A percentile compares a stretch with the other conserved stretches of the same genome.
phyloP scores from a whole-genome alignment of 2,888 invertebrate genomes.

The Isoperla grammatica region DNA sequence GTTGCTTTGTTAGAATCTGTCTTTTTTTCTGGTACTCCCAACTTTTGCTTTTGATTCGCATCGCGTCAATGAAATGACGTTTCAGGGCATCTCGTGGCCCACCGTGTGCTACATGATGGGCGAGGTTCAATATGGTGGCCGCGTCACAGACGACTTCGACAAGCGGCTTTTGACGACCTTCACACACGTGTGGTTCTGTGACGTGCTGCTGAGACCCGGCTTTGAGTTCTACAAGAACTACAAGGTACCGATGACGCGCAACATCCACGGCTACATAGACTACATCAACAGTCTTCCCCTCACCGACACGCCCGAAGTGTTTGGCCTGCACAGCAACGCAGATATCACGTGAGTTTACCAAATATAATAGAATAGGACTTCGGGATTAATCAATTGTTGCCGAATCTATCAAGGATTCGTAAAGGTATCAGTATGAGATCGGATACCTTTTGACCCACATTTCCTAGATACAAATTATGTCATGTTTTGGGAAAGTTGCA shows the following conservation, averaged over 20 bases:
- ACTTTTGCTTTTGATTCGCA: no score
- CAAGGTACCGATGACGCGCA: constrained; percentile 80
- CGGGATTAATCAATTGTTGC: no score
- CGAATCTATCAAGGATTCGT: no score
- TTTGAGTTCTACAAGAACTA: constrained; percentile 94
- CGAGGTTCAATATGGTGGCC: constrained; percentile 77
- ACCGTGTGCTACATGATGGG: constrained; percentile 97
- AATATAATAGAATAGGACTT: no score
- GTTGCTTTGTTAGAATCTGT: no score
- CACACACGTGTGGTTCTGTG: constrained; percentile 93
- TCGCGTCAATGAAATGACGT: no score
- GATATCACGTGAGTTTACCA: constrained; percentile 90
- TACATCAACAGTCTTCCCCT: constrained; percentile 80
- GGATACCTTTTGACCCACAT: background rate
- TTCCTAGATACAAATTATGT: background rate
- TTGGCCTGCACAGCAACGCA: constrained; percentile 93
- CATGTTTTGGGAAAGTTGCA: no score
- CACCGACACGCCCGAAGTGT: constrained; percentile 90
- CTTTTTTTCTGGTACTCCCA: no score
- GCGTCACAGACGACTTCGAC: constrained; percentile 96
- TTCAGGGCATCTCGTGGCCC: constrained; percentile 87
- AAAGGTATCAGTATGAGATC: no score
- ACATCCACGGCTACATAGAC: constrained; percentile 68
- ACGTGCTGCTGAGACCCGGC: constrained; percentile 74
- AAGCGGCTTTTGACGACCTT: constrained; percentile 89